Evolutionary conservation across 2,888 invertebrate species (phyloP), one percentile per base, ranked within the genome.

Genomic region (Elegia similella): DNA sequence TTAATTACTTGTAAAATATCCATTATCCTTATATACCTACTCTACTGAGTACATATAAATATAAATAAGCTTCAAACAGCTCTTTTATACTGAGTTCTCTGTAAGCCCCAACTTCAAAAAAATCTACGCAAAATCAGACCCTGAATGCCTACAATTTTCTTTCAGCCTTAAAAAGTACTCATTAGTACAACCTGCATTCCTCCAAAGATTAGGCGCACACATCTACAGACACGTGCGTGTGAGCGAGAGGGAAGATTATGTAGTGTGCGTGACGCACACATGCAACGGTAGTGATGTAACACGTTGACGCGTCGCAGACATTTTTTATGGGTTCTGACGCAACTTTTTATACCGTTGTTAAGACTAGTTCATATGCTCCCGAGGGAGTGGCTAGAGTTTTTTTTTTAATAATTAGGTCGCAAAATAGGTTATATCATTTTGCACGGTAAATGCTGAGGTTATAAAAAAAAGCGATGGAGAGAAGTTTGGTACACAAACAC

Each of bases 241-340:
- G 57, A 58, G 59, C 62, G 63, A 59, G 53, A 34, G 42, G 59
- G 62, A 69, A 72, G 72, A 75, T 69, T 71, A 71, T 62, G 57
- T 60, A 46, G 52, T 59, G 60, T 46, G 52, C 29, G 34, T 56
- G 53, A 62, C 67, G 55, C 81, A 81, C 80, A 82, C 75, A 59
- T 5, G 30, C 57, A 55, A 48, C 23, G 17, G 57, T 57, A 77
- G 84, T 90, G 90, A 90, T 90, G 89, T 90, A 90, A 90, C 82
- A 76, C 80, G 83, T 84, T 88, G 89, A 88, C 88, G 88, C 80
- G 83, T 82, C 73, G 84, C 83, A 91, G 90, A 90, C 90, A 89
- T 88, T 91, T 91, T 91, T 90, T 90, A 88, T 91, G 84, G 75
- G 67, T 80, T 84, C 80, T 89, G 89, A 89, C 90, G 90, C 90